Evolutionary conservation across 2,888 invertebrate genomes (phyloP), one percentile per base, ranked within the genome.

Genomic region (Drosophila buzzatii): DNA sequence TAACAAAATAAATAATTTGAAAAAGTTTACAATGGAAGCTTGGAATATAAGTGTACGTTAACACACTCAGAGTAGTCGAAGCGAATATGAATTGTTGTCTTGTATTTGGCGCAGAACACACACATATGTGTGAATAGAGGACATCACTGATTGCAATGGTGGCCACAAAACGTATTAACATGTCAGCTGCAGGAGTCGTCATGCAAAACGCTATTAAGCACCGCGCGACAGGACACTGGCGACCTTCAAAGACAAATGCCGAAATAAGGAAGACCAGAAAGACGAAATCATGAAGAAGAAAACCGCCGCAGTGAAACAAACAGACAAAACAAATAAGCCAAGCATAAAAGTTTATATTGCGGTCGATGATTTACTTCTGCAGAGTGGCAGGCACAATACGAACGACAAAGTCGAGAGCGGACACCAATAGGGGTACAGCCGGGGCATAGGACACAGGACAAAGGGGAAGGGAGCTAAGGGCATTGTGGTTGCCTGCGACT

Each of bases 331-430:
- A 89, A 85, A 89, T 89, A 89, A 86, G 87, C 78, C 84, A 82
- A 85, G 85, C 89, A 85, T 85, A 89, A 89, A 85, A 89, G 82
- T 85, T 89, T 85, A 85, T 85, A 85, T 85, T 85, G 85, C 85
- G 85, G 85, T 85, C 89, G 87, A 86, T 89, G 85, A 85, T 85
- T 89, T 85, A 85, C 82, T 78, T 79, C 68, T 68, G 62, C 71
- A 71, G 61, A 62, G 79, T 61, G 44, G 52, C 62, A 60, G 56
- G 45, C 59, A 62, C 59, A 56, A 44, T 60, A 56, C 63, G 39
- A 33, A 61, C 55, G 61, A 63, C 59, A 59, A 58, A 57, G 69
- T 56, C 65, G 47, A 45, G 37, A 47, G 49, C 7, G 49, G 51
- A 14, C 3, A 23, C 8, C 16, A 14, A 23, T 23, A 16, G n/a